Evolutionary conservation across 1,140 invertebrate species (phyloP).

Genomic region (Aphelenchoides fujianensis): DNA sequence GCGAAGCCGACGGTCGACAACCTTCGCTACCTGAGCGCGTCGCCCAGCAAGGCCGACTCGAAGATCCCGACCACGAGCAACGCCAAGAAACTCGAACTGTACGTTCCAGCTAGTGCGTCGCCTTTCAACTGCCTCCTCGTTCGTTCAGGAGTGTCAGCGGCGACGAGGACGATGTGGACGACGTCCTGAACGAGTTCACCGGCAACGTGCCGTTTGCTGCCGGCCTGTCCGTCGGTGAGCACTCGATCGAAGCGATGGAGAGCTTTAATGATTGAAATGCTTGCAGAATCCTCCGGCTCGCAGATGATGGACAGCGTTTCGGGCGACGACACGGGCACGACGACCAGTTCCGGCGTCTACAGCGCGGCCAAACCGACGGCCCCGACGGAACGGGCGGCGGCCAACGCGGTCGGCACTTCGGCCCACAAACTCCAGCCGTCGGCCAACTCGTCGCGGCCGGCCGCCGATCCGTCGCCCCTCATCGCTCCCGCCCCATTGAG

Average conservation of each 20-base stretch:
- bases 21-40: slow-evolving; percentile 41
- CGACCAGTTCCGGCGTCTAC: slow-evolving; percentile 32
- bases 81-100: slow-evolving; percentile 11
- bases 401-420: neutral
- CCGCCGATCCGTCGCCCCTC: slow-evolving; percentile 5
- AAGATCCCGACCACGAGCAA: neutral
- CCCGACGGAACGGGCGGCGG: neutral
- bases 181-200: slow-evolving; percentile 32
- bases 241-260: slow-evolving; percentile 16
- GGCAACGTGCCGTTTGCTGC: slow-evolving; percentile 32
- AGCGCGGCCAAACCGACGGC: slow-evolving; percentile 6
- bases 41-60: slow-evolving; percentile 18
- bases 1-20: slow-evolving; percentile 39
- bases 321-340: slow-evolving; percentile 37
- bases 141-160: slow-evolving; percentile 28
- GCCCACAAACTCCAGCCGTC: neutral
- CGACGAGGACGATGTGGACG: slow-evolving; percentile 48
- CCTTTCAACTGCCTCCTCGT: slow-evolving; percentile 22
- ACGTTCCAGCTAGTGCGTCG: neutral
- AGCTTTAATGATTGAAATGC: slow-evolving; percentile 2
- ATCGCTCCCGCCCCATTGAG: slow-evolving; percentile 31
- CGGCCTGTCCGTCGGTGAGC: slow-evolving; percentile 31
- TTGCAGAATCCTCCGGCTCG: slow-evolving; percentile 44
- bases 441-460: neutral
- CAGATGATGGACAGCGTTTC: slow-evolving; percentile 51